A percentile compares a stretch with the other conserved stretches of the same genome.
Conservation (phyloP, 1,140 invertebrate species). For the Trachelipus rathkii region DNA sequence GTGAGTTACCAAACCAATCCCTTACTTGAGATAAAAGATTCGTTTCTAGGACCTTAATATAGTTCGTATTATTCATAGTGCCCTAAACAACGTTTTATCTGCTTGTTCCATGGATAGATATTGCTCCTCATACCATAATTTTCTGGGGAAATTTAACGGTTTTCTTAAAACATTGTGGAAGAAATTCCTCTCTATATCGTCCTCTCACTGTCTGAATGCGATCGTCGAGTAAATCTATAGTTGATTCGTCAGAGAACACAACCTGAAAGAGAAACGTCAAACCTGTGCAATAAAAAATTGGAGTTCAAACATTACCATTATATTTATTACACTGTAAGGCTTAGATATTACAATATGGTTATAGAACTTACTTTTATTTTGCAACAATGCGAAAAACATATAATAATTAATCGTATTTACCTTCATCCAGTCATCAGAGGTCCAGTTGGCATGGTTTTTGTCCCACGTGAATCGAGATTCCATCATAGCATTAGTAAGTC, state of each 20-base stretch:
- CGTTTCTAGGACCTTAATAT: background rate
- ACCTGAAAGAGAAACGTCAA: background rate
- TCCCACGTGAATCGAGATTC: no score
- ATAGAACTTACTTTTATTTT: no score
- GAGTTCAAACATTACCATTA: no score
- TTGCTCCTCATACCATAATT: constrained; percentile 2
- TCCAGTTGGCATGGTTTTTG: no score
- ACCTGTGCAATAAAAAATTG: no score
- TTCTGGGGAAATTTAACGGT: constrained; percentile 4
- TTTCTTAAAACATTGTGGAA: background rate
- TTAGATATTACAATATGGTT: no score
- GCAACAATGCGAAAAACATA: no score
- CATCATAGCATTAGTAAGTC: no score
- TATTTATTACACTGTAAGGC: no score
- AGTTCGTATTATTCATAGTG: background rate
- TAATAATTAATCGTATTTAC: no score
- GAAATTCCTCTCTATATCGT: background rate
- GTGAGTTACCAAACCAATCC: background rate
- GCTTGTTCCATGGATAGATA: constrained; percentile 1
- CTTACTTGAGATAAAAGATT: background rate
- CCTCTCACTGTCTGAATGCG: background rate
- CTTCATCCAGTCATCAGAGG: no score
- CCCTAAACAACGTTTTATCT: background rate
- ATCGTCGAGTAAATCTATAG: background rate
- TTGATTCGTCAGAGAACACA: background rate